Evolutionary conservation across 1,140 invertebrate species (phyloP), one percentile per base, ranked within the genome.

Genomic region (Popillia japonica): DNA sequence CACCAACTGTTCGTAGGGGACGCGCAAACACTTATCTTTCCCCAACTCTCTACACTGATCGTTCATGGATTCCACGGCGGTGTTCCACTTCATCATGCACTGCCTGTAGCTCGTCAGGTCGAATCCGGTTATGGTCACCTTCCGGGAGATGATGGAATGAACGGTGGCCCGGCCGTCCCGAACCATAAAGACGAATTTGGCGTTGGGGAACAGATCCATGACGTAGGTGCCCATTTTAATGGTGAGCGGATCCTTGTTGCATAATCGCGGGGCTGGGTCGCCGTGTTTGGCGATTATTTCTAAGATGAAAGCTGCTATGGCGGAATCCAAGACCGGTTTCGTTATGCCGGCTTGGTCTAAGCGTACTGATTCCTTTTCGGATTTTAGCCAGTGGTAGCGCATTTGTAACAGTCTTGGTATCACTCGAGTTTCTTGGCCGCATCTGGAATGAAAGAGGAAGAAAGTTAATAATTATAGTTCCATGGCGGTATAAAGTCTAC

Each of bases 201-300:
- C 92, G 85, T 94, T 94, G 78, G 93, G 93, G 86, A 94, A 94
- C 61, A 94, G 88, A 81, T 94, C 93, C 68, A 94, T 89, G 80
- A 94, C 92, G 86, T 94, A 94, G 34, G 94, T 94, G 82, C 98
- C 95, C 88, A 98, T 98, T 89, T 99, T 99, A 59, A 99, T 90
- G 17, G 97, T 97, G 77, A 99, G 92, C 17, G 98, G 98, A 90
- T 99, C 98, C 88, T 99, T 99, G 90, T 99, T 99, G 89, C 98
- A 99, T 75, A 99, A 90, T 74, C 94, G 90, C 41, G 94, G 91
- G 76, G 98, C 97, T 11, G 96, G 94, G 82, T 98, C 95, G 34
- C 98, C 98, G 88, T 99, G 98, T 80, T 94, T 93, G 64, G 95
- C 96, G 82, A 99, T 98, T 82, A 99, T 94, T 89, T 99, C 97